phyloP scores from a whole-genome alignment of 2,797 vertebrate genomes.

The Myotis vivesi region DNA sequence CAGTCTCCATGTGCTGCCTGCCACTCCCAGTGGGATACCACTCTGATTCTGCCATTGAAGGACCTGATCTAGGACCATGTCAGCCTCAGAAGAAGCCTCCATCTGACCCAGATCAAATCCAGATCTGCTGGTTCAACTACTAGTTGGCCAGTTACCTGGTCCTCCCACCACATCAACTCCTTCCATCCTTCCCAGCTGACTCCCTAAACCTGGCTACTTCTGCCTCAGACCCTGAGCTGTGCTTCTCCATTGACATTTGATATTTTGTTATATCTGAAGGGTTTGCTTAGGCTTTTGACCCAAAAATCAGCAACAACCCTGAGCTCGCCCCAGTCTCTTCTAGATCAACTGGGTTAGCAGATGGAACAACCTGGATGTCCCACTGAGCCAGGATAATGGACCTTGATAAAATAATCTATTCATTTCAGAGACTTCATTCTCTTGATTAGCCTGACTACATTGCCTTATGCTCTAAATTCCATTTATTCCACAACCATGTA shows the following conservation, averaged over 20 bases:
- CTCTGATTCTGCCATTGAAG: background rate
- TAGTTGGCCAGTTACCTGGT: background rate
- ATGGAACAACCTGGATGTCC: background rate
- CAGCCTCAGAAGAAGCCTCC: background rate
- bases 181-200: background rate
- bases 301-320: background rate
- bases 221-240: background rate
- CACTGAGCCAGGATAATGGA: background rate
- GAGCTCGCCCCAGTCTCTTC: background rate
- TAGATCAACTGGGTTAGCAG: background rate
- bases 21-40: background rate
- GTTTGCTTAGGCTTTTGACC: background rate
- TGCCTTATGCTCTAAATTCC: background rate
- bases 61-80: background rate
- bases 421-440: background rate
- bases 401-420: slow-evolving; percentile 31
- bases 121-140: background rate
- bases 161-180: background rate
- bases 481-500: background rate
- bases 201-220: background rate
- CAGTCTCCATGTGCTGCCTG: background rate
- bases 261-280: background rate
- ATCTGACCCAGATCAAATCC: background rate
- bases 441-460: background rate
- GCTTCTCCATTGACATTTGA: background rate